Percentiles rank a stretch among this genome's conserved stretches.
Conservation (phyloP, 2,797 vertebrate species). For the Sphenopsis melanotis region DNA sequence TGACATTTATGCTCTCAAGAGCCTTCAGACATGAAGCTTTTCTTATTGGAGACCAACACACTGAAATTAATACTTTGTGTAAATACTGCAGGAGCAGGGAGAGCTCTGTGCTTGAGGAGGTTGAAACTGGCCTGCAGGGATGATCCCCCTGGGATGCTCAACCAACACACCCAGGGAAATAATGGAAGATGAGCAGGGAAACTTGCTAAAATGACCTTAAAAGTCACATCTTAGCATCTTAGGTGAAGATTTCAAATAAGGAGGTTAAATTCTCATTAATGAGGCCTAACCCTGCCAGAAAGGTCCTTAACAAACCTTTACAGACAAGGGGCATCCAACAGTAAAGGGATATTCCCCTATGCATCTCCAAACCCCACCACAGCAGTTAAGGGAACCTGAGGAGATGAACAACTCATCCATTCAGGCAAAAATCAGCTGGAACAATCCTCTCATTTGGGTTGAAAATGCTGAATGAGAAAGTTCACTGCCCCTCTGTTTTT, state of each 20-base stretch:
- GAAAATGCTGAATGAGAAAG: not conserved
- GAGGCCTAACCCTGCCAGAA: not conserved
- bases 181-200: not conserved
- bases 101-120: not conserved
- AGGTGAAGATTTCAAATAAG: not conserved
- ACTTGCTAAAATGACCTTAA: not conserved
- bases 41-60: not conserved
- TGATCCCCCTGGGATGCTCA: not conserved
- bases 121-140: not conserved
- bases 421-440: conserved; percentile 12
- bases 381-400: not conserved
- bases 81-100: not conserved
- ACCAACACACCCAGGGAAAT: not conserved
- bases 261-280: not conserved
- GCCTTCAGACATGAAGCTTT: not conserved
- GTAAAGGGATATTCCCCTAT: not conserved
- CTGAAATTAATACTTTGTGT: not conserved
- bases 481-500: not conserved
- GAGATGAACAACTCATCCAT: not conserved
- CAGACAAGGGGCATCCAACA: not conserved
- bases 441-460: not conserved
- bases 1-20: not conserved
- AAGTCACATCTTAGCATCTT: not conserved
- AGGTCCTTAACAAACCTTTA: not conserved
- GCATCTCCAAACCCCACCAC: not conserved